phyloP scores from a whole-genome alignment of 2,113 vertebrate genomes.

The Mesitornis unicolor region DNA sequence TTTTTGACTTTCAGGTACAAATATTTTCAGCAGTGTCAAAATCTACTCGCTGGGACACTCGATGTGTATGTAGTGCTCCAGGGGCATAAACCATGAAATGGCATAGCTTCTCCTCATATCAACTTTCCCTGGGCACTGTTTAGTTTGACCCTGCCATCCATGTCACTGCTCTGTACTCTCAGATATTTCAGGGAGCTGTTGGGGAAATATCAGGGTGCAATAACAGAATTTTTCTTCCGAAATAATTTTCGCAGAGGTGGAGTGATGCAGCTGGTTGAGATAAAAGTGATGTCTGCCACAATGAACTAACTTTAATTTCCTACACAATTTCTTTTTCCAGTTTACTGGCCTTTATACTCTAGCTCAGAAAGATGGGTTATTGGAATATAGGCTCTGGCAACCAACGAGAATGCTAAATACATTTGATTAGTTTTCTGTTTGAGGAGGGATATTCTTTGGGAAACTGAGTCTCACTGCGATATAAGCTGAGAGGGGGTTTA shows the following conservation, averaged over 20 bases:
- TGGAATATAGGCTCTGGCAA: neutral
- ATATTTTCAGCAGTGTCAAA: neutral
- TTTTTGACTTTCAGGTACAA: neutral
- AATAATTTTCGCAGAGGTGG: neutral
- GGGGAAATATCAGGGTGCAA: neutral
- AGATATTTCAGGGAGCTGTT: neutral
- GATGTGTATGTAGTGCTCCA: neutral
- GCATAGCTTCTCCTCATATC: neutral
- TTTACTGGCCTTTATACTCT: neutral
- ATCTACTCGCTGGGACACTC: neutral
- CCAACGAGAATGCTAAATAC: neutral
- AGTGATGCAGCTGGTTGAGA: neutral
- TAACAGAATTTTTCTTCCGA: neutral
- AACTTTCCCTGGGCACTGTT: neutral
- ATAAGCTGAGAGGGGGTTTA: neutral
- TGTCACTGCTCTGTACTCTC: neutral
- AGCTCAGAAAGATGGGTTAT: neutral
- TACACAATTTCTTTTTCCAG: neutral
- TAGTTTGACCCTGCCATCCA: neutral
- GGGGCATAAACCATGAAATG: neutral
- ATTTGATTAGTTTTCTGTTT: constrained; percentile 27
- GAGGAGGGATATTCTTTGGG: neutral
- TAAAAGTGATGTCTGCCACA: neutral
- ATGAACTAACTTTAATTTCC: neutral
- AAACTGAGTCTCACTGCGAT: neutral